Evolutionary conservation across 2,797 vertebrate genomes (phyloP), one percentile per base, ranked within the genome.

Genomic region (Euthynnus affinis): DNA sequence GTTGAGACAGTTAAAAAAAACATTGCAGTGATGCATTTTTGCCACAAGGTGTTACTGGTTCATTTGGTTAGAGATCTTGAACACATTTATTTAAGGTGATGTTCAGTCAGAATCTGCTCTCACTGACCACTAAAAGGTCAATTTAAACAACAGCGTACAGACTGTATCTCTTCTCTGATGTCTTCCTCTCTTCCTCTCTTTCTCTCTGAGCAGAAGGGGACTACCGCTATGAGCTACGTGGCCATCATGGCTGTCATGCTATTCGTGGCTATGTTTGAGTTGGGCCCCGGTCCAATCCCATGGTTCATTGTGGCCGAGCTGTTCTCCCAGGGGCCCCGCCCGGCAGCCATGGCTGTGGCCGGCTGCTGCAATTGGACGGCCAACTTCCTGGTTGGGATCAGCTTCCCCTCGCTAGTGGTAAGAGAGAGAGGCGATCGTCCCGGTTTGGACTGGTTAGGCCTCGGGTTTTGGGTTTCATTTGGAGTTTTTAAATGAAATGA

Each of bases 261-360:
- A 5, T 99, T 98, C 15, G 98, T 99, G 88, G 98, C 97, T 3
- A 95, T 99, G 69, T 99, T 99, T 87, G 98, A 99, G 91, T 80
- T 99, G 86, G 98, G 98, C 1, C 98, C 98, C 0, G 98, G 98
- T 9, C 98, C 98, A 5, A 99, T 99, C 76, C 97, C 98, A 0
- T 99, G 98, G 98, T 99, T 99, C 90, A 99, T 99, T 0, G 98
- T 99, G 89, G 96, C 97, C 0, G 98, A 99, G 77, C 96, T 99
- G 22, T 99, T 99, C 91, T 97, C 97, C 76, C 98, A 99, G 91
- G 98, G 98, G 12, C 98, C 98, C 1, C 95, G 98, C 2, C 97
- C 98, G 0, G 96, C 97, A 0, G 98, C 98, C 17, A 95, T 98
- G 96, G 98, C 98, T 0, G 95, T 99, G 61, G 97, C 98, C 5